Percentiles rank a stretch among this genome's conserved stretches.
Conservation (phyloP, 2,888 invertebrate species). For the Stenodema calcarata region DNA sequence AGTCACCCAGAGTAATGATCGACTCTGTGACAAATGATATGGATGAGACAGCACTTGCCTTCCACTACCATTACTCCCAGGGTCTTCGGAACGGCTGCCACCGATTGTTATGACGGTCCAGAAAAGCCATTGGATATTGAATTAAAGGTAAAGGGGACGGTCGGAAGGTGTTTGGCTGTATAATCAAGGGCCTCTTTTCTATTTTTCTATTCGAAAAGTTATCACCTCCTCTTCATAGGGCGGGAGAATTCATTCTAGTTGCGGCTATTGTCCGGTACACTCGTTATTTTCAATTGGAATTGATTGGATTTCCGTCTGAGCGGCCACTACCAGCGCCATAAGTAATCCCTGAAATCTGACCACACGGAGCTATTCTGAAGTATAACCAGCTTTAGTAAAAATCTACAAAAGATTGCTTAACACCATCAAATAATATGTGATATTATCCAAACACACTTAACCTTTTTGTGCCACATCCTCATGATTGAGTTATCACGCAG, state of each 20-base stretch:
- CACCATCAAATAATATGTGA: no score
- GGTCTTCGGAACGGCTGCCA: not conserved
- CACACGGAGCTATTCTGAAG: no score
- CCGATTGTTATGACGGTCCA: conserved; percentile 39
- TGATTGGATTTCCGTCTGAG: no score
- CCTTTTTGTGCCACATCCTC: no score
- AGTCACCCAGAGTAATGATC: conserved; percentile 45
- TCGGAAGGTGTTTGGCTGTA: conserved; percentile 7
- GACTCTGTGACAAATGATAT: conserved; percentile 45
- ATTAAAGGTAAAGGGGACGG: conserved; percentile 3
- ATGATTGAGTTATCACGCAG: no score
- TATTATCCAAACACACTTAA: no score
- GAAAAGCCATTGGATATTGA: conserved; percentile 33
- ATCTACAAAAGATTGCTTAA: no score
- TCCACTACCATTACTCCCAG: conserved; percentile 16
- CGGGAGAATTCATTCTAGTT: not conserved
- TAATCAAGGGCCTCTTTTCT: not conserved
- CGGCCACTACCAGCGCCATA: no score
- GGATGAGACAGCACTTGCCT: conserved; percentile 43
- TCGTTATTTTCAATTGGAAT: not conserved
- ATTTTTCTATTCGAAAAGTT: not conserved
- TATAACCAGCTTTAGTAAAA: no score
- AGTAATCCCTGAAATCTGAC: no score
- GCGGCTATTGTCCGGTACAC: not conserved
- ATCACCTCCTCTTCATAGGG: not conserved